Base-by-base conservation (phyloP, 1,140 invertebrate genomes). In the Popillia japonica region DNA sequence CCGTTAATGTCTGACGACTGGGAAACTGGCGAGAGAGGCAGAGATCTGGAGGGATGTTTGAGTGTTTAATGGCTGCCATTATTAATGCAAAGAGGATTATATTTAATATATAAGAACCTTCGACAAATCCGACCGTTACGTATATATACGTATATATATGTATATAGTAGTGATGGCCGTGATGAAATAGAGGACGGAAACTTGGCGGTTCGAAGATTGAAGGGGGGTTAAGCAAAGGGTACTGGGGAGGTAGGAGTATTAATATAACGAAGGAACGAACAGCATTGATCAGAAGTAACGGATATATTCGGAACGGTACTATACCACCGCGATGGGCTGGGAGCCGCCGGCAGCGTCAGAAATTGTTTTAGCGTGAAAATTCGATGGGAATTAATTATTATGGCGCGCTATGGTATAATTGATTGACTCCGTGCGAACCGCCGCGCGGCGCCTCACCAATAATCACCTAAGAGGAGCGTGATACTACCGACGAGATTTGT, bases 31-130 rank as follows among this genome's bases (percentile, higher is more conserved):
- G 17, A 64, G n/a, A n/a, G n/a, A 17, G 4, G 3, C 9, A 20
- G n/a, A 64, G 9, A 17, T 48, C 44, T 61, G 68, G 78, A 76
- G 55, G 78, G 78, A 78, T 78, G 72, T 75, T 78, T 72, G 61
- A 78, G 78, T 78, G 78, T 78, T 78, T 78, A 78, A 78, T 78
- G 78, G 44, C 61, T 40, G 78, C 78, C 64, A 78, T 78, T 78
- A 78, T 76, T 78, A 78, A 78, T 76, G 78, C 59, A 78, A 78
- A 78, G 78, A 78, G 78, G 78, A 78, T 78, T 78, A 76, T 78
- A 78, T 78, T 78, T 75, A 76, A 76, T 78, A 78, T 78, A 78
- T 78, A 78, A 78, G 73, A 74, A 78, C 73, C 78, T 75, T 48
- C 73, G 73, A 40, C 64, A 72, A 61, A 44, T 20, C 14, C 78